Base-by-base conservation (phyloP, 2,113 vertebrate genomes). In the Chaenocephalus aceratus region DNA sequence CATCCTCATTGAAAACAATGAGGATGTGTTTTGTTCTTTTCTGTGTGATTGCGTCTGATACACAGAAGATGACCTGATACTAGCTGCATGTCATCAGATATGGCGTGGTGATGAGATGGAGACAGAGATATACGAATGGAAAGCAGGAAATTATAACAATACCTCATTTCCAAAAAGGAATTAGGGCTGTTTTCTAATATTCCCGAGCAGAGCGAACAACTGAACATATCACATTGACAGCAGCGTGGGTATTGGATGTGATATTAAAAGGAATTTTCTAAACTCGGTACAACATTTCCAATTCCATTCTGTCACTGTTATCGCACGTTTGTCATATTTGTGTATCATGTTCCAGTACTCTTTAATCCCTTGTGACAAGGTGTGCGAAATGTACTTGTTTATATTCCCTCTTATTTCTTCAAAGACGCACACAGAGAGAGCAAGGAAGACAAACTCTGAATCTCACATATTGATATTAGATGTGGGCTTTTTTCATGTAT, bases 341-440 rank as follows among this genome's bases (percentile, higher is more conserved):
- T 84, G 58, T 87, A 91, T 92, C 81, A 71, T 81, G 75, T 89
- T 67, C 77, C 83, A 76, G 61, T 73, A 70, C 69, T 87, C 67
- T 88, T 89, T 92, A 94, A 93, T 90, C 87, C 86, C 77, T 30
- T 52, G 36, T 91, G 90, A 93, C 88, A 91, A 85, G 73, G 75
- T 89, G 77, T 87, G 81, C 44, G 78, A 84, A 84, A 80, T 76
- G 26, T 72, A 77, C 63, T 41, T 82, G 87, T 77, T 73, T 66
- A 59, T 73, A 78, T 77, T 78, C 56, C 21, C 41, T 77, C 62
- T 78, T 66, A 70, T 86, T 88, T 88, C 75, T 65, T 81, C 72
- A 84, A 78, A 86, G 69, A 85, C 54, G 10, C 44, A 45, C 61
- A 75, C 52, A 88, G 80, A 41, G 69, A 66, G 80, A 81, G 77